Percentiles rank a stretch among this genome's conserved stretches.
These are phyloP conservation scores for Diplodus puntazzo DNA, from an alignment of 2,797 vertebrate species.

Conservation along the genomic window DNA sequence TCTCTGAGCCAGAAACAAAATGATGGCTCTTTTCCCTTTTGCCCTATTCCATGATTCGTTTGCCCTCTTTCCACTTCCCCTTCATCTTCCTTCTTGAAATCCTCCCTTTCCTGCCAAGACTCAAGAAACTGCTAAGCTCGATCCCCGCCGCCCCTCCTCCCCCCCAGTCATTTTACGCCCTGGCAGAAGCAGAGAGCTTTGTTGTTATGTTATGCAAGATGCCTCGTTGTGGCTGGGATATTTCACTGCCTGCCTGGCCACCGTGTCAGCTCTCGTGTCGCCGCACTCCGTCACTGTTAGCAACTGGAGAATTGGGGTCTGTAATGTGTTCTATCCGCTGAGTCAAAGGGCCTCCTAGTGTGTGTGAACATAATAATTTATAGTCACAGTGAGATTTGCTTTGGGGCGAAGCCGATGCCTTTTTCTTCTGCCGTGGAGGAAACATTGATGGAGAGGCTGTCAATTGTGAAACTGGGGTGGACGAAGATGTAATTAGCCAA, in stretches of 20 bases:
- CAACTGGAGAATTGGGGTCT: constrained; percentile 53
- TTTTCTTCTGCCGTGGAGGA: constrained; percentile 38
- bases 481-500: constrained; percentile 77
- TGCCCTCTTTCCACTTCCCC: constrained; percentile 21
- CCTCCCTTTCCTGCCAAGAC: constrained; percentile 57
- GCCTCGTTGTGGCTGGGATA: constrained; percentile 53
- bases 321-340: constrained; percentile 43
- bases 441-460: constrained; percentile 69
- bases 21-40: not conserved
- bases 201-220: constrained; percentile 73
- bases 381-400: constrained; percentile 48
- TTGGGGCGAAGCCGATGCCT: constrained; percentile 42
- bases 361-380: constrained; percentile 56
- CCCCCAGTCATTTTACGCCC: constrained; percentile 40
- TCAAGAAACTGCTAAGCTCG: constrained; percentile 59
- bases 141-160: constrained; percentile 19
- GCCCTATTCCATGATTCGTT: constrained; percentile 25
- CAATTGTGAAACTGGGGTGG: constrained; percentile 59
- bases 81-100: constrained; percentile 41
- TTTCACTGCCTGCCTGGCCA: constrained; percentile 61
- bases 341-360: constrained; percentile 55
- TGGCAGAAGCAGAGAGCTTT: constrained; percentile 63
- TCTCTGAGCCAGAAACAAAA: constrained; percentile 24
- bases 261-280: constrained; percentile 57
- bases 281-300: constrained; percentile 62